A percentile compares a stretch with the other conserved stretches of the same genome.
Evolutionary conservation across 2,797 vertebrate species (phyloP).

Genomic region (Falco rusticolus): DNA sequence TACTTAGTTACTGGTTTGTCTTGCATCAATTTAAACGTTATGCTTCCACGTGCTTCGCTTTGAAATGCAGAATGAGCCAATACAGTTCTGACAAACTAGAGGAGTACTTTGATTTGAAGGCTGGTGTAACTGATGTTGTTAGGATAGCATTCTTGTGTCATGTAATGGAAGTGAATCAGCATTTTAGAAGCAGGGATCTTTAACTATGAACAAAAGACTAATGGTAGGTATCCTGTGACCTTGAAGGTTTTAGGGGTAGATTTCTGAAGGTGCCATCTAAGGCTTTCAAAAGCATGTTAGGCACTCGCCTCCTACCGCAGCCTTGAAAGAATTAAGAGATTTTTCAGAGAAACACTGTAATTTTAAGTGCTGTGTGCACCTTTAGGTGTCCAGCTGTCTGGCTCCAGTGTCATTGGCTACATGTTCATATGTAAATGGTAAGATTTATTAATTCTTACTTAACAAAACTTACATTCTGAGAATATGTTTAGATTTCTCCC

Average conservation of each 20-base stretch:
- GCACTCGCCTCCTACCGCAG: not conserved
- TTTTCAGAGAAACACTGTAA: no score
- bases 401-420: not conserved
- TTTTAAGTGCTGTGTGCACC: not conserved
- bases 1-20: not conserved
- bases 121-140: not conserved
- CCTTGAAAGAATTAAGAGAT: not conserved
- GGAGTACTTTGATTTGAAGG: not conserved
- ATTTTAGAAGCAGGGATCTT: not conserved
- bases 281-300: not conserved
- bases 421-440: not conserved
- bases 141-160: not conserved
- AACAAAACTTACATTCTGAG: not conserved
- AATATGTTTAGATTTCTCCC: not conserved
- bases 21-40: not conserved
- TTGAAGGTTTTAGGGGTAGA: not conserved
- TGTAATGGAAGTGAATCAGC: not conserved
- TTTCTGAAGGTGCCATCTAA: not conserved
- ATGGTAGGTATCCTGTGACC: not conserved
- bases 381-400: not conserved
- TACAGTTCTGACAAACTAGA: not conserved
- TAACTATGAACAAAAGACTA: not conserved
- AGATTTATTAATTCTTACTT: not conserved
- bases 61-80: not conserved
- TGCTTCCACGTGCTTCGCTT: not conserved